These are phyloP conservation scores for Mesochorus sp. DNA, from an alignment of 2,888 invertebrate genomes.

Conservation along the genomic window DNA sequence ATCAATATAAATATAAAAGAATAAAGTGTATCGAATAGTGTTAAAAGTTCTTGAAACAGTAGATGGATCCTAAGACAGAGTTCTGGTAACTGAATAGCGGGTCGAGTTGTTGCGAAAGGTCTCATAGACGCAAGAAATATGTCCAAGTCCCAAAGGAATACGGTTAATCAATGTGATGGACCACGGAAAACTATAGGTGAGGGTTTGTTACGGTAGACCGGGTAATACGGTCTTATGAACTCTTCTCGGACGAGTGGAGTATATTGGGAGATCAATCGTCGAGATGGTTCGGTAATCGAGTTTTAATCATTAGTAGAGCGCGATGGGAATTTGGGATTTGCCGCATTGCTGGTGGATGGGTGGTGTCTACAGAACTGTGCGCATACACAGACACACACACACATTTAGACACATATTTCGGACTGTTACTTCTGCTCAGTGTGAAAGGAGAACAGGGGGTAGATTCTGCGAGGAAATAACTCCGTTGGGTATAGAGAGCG, in stretches of 20 bases:
- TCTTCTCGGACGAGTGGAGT: neutral
- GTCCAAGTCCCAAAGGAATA: slow-evolving; percentile 20
- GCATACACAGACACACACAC: too few species aligned
- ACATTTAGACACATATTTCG: too few species aligned
- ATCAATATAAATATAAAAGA: too few species aligned
- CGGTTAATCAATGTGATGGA: slow-evolving; percentile 46
- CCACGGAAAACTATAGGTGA: neutral
- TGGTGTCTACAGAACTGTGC: too few species aligned
- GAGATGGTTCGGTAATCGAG: slow-evolving; percentile 55
- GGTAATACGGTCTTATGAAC: slow-evolving; percentile 22
- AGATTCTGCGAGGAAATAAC: slow-evolving; percentile 30
- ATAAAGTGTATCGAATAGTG: too few species aligned
- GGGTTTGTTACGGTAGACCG: neutral
- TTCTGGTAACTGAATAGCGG: too few species aligned
- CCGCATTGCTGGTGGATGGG: slow-evolving; percentile 58
- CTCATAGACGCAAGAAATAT: neutral
- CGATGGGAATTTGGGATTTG: slow-evolving; percentile 62
- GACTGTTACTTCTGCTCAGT: too few species aligned
- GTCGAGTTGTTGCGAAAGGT: neutral
- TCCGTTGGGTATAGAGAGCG: slow-evolving; percentile 28
- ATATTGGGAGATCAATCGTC: slow-evolving; percentile 47
- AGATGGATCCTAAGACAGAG: too few species aligned
- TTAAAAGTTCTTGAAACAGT: too few species aligned
- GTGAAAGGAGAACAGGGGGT: slow-evolving; percentile 19
- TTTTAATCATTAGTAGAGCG: slow-evolving; percentile 61